These are phyloP conservation scores for Diplazon laetatorius DNA, from an alignment of 2,888 invertebrate species.

Conservation along the genomic window DNA sequence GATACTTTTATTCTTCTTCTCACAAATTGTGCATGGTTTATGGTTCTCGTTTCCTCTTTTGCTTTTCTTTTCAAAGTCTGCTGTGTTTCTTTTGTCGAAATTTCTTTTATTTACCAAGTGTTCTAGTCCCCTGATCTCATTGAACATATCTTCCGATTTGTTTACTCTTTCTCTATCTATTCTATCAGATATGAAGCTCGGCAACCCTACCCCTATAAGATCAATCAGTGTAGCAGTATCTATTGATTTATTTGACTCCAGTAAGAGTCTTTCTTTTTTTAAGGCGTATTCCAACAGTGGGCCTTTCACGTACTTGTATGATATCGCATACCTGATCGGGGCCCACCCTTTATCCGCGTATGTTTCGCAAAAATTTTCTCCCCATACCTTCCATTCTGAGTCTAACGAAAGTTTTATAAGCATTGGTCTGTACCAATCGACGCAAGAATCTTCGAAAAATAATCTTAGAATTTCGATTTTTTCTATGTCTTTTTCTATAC, in stretches of 20 bases:
- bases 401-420: slow-evolving; percentile 24
- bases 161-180: slow-evolving; percentile 35
- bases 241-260: slow-evolving; percentile 28
- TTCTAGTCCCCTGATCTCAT: slow-evolving; percentile 33
- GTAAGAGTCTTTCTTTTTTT: slow-evolving; percentile 36
- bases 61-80: slow-evolving; percentile 24
- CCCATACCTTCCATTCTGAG: slow-evolving; percentile 30
- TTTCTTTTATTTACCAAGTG: slow-evolving; percentile 20
- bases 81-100: slow-evolving; percentile 21
- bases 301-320: slow-evolving; percentile 11
- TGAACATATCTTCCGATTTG: slow-evolving; percentile 25
- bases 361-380: slow-evolving; percentile 21
- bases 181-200: slow-evolving; percentile 30
- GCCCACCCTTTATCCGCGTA: slow-evolving; percentile 34
- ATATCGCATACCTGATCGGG: slow-evolving; percentile 16
- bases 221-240: slow-evolving; percentile 27
- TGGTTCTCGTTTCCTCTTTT: slow-evolving; percentile 39
- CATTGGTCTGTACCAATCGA: slow-evolving; percentile 35
- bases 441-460: slow-evolving; percentile 25
- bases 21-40: slow-evolving; percentile 49
- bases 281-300: slow-evolving; percentile 28
- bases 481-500: slow-evolving; percentile 26
- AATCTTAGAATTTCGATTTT: slow-evolving; percentile 31
- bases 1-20: slow-evolving; percentile 59
- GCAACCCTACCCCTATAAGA: slow-evolving; percentile 11